These are phyloP conservation scores for Aelia acuminata DNA, from an alignment of 2,888 invertebrate genomes.

Conservation along the genomic window DNA sequence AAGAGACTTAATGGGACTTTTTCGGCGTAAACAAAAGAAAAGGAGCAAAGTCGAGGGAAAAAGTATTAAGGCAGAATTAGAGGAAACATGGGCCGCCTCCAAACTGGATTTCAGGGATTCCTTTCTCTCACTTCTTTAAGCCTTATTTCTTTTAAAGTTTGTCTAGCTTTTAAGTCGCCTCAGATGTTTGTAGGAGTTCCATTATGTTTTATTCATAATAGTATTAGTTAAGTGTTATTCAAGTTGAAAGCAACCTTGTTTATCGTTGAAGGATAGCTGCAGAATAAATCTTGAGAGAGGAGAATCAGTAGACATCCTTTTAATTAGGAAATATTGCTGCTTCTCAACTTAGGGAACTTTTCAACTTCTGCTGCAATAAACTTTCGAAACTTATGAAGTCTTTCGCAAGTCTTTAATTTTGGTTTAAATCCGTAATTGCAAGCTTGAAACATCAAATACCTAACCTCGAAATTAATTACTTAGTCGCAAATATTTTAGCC, in stretches of 20 bases:
- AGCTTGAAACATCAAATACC: background rate
- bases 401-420: background rate
- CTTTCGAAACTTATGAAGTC: background rate
- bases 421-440: background rate
- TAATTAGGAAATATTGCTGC: background rate
- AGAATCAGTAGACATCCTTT: background rate
- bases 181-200: too few species aligned
- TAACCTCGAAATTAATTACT: background rate
- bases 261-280: background rate
- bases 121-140: background rate
- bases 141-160: background rate
- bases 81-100: background rate
- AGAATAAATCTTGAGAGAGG: background rate
- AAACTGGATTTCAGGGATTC: constrained; percentile 3
- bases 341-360: background rate
- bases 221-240: background rate
- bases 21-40: constrained; percentile 18
- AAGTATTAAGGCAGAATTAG: constrained; percentile 35
- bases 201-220: background rate
- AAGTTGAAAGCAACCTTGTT: background rate
- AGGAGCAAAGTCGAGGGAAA: background rate
- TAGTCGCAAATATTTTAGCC: too few species aligned
- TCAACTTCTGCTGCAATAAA: background rate
- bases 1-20: constrained; percentile 13
- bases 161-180: background rate